Conservation (phyloP, 2,113 vertebrate species). For the human region GRCh38 chr12:115579001-115579500, state of each 20-base stretch:
- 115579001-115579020: background rate
- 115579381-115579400: background rate
- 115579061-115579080: background rate
- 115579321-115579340: background rate
- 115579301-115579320: background rate
- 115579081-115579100: background rate
- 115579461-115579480: background rate
- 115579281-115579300: background rate
- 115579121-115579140: background rate
- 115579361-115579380: background rate
- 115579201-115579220: background rate
- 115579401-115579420: background rate
- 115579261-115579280: background rate
- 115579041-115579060: background rate
- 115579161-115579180: background rate
- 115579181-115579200: background rate
- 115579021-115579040: background rate
- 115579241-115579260: background rate
- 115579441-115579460: background rate
- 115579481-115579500: background rate
- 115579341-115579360: background rate
- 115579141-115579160: background rate
- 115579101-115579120: background rate
- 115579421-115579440: background rate
- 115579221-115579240: background rate